Evolutionary conservation across 2,888 invertebrate genomes (phyloP), one percentile per base, ranked within the genome.

Genomic region (Tipula helvola): DNA sequence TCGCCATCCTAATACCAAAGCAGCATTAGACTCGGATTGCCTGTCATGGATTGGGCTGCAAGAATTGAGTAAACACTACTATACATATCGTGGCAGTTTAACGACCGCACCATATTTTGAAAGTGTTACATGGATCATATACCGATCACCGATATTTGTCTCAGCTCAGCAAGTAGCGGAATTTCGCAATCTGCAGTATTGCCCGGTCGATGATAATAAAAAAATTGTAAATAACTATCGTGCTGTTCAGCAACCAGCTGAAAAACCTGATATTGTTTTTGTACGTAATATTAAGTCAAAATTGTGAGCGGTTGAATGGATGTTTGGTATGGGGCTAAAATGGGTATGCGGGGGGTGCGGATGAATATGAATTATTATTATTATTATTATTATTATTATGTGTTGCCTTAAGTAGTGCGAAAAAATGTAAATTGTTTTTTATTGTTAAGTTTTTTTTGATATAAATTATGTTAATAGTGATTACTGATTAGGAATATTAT

Each of bases 51-150:
- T 95, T 91, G 93, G 94, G 88, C 92, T 94, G 86, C 93, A 93
- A 88, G 95, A 95, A 89, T 91, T 95, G 87, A 93, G 94, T 88
- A 95, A 95, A 89, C 94, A 93, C 88, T 95, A 95, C 89, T 95
- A 95, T 87, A 95, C 95, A 0, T 95, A 95, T 90, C 94, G 94
- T 89, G 95, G 95, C 4, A 95, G 95, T 0, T 90, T 95, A 88
- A 95, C 95, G 2, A 95, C 95, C 4, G 94, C 95, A 86, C 95
- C 95, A 0, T 95, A 94, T 89, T 94, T 94, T 84, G 95, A 95
- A 89, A 95, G 95, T 89, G 95, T 95, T 85, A 95, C 95, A 4
- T 95, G 95, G 95, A 95, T 95, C 88, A 93, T 95, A 87, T 95
- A 95, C 89, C 93, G 95, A 87, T 94, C 93, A 86, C 95, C 95